A percentile compares a stretch with the other conserved stretches of the same genome.
These are phyloP conservation scores for Corythoichthys intestinalis DNA, from an alignment of 2,113 vertebrate genomes.

Conservation along the genomic window DNA sequence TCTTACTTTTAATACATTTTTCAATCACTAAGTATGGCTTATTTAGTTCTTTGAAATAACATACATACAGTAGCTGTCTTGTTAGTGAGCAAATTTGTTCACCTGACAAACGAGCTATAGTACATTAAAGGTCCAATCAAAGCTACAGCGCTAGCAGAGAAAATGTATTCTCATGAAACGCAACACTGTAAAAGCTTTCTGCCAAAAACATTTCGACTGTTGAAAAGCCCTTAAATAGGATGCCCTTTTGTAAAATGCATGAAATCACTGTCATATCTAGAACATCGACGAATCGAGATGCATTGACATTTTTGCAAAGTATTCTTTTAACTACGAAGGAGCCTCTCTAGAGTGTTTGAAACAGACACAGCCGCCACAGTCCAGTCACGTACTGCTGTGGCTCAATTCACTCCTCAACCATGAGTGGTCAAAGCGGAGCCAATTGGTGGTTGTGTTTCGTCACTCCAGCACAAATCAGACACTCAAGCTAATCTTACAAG, in stretches of 20 bases:
- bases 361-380: neutral
- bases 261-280: neutral
- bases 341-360: neutral
- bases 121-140: neutral
- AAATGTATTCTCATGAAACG: neutral
- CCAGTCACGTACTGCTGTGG: neutral
- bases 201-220: neutral
- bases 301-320: neutral
- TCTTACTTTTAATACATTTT: neutral
- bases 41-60: neutral
- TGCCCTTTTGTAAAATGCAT: neutral
- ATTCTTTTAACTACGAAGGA: neutral
- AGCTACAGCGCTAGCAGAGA: neutral
- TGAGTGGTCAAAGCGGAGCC: neutral
- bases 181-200: neutral
- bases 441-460: neutral
- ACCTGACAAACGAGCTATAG: neutral
- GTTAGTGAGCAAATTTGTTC: neutral
- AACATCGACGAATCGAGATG: neutral
- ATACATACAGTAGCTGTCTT: neutral
- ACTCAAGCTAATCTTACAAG: neutral
- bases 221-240: neutral
- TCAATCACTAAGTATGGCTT: neutral
- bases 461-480: neutral
- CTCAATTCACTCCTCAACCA: neutral